These are phyloP conservation scores for Drosophila carrolli DNA, from an alignment of 1,140 invertebrate species.

Conservation along the genomic window DNA sequence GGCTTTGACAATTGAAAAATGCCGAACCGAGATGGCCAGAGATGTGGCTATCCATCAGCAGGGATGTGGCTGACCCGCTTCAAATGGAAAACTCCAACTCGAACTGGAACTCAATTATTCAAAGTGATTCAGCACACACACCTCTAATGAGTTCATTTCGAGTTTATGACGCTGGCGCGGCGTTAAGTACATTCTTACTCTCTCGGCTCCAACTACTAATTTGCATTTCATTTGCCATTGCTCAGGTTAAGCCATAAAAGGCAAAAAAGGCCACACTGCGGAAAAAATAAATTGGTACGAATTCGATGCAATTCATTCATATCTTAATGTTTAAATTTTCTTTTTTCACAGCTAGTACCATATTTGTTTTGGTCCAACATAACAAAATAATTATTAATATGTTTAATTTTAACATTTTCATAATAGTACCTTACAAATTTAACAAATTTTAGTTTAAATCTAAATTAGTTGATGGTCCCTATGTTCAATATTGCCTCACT, in stretches of 20 bases:
- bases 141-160: constrained; percentile 51
- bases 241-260: constrained; percentile 39
- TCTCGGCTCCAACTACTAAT: constrained; percentile 39
- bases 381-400: background rate
- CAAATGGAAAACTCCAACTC: constrained; percentile 21
- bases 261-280: constrained; percentile 1
- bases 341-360: background rate
- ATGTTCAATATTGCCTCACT: too few species aligned
- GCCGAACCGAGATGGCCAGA: constrained; percentile 25
- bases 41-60: constrained; percentile 12
- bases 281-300: background rate
- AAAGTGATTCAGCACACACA: constrained; percentile 58
- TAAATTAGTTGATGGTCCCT: too few species aligned
- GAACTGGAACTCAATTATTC: constrained; percentile 57
- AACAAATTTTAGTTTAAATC: too few species aligned
- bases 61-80: constrained; percentile 11
- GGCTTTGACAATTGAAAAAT: constrained; percentile 69
- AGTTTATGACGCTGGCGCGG: constrained; percentile 39
- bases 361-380: background rate
- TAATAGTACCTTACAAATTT: too few species aligned
- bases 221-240: constrained; percentile 53
- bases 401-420: too few species aligned
- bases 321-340: too few species aligned
- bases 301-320: too few species aligned
- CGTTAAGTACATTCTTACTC: constrained; percentile 45